These are phyloP conservation scores for Garrulus glandarius DNA, from an alignment of 2,797 vertebrate species.

Conservation along the genomic window DNA sequence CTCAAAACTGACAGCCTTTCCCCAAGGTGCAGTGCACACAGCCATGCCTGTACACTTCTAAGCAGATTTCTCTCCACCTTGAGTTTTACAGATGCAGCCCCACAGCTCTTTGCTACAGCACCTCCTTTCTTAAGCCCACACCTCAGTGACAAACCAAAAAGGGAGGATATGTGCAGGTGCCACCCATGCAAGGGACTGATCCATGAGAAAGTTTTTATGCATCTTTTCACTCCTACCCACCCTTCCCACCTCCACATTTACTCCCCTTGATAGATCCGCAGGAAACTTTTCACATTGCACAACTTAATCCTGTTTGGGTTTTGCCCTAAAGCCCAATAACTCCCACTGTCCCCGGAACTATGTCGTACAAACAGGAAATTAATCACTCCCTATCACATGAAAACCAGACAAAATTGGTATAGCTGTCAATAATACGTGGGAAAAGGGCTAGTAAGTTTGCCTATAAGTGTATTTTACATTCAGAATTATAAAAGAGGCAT, in stretches of 20 bases:
- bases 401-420: not conserved
- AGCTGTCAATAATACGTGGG: not conserved
- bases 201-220: not conserved
- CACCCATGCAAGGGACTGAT: not conserved
- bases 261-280: not conserved
- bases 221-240: not conserved
- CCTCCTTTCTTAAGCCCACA: not conserved
- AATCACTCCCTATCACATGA: not conserved
- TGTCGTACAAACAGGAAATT: not conserved
- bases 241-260: not conserved
- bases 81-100: not conserved
- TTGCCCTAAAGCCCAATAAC: not conserved
- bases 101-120: not conserved
- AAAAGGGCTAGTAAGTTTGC: not conserved
- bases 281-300: not conserved
- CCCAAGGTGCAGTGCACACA: not conserved
- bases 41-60: not conserved
- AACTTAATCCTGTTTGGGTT: not conserved
- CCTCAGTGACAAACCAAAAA: not conserved
- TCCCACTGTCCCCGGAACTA: not conserved
- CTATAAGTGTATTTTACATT: not conserved
- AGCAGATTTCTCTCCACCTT: not conserved
- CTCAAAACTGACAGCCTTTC: conserved; percentile 11
- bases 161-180: not conserved
- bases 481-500: not conserved